Evolutionary conservation across 2,888 invertebrate genomes (phyloP).

Genomic region (Scaptodrosophila latifasciaeformis): DNA sequence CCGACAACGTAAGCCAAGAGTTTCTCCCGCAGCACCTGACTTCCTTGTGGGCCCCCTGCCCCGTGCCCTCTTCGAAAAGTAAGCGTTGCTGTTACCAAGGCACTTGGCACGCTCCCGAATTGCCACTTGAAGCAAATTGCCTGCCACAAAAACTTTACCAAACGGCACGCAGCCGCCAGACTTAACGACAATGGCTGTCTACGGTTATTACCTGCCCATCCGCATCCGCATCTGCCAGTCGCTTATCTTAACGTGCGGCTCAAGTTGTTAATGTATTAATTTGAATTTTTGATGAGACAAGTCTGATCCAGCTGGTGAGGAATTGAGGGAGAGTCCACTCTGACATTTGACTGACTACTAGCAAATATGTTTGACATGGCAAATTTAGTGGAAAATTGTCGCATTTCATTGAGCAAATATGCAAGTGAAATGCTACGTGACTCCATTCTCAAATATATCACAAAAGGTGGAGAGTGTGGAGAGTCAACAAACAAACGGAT

Average conservation of each 20-base stretch:
- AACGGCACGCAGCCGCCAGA: conserved; percentile 38
- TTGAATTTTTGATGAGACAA: conserved; percentile 45
- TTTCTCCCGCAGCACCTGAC: conserved; percentile 15
- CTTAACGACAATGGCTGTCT: conserved; percentile 42
- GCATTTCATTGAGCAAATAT: conserved; percentile 63
- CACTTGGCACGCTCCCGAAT: conserved; percentile 68
- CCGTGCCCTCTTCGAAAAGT: conserved; percentile 24
- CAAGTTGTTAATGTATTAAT: conserved; percentile 59
- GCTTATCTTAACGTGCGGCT: conserved; percentile 24
- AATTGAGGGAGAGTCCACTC: background rate
- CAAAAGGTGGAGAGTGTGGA: conserved; percentile 7
- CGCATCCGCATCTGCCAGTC: background rate
- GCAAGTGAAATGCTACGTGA: conserved; percentile 65
- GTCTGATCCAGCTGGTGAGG: background rate
- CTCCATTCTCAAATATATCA: conserved; percentile 42
- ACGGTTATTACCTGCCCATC: conserved; percentile 57
- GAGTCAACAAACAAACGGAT: conserved; percentile 17
- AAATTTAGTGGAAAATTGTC: conserved; percentile 67
- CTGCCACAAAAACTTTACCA: conserved; percentile 47
- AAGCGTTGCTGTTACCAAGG: conserved; percentile 50
- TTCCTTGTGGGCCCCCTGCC: conserved; percentile 4
- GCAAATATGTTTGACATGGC: conserved; percentile 63
- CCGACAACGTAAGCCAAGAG: background rate
- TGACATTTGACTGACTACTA: background rate
- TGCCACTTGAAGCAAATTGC: conserved; percentile 64